Conservation (phyloP, 2,113 vertebrate species). For the Leptocoma aspasia region DNA sequence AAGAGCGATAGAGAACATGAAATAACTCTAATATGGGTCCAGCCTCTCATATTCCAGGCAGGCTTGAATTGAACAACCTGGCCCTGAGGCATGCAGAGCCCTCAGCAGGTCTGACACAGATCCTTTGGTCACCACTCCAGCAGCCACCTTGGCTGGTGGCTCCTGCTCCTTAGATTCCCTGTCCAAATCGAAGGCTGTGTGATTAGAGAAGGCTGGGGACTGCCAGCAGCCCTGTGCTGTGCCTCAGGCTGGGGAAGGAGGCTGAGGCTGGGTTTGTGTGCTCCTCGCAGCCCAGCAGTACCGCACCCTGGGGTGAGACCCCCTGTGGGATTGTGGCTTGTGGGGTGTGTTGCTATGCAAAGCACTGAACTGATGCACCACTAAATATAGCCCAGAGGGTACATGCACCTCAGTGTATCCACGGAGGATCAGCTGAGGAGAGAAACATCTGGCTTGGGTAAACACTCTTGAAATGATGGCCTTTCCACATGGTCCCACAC, state of each 20-base stretch:
- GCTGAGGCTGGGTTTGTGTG: neutral
- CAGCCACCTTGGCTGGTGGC: fast-evolving
- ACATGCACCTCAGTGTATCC: neutral
- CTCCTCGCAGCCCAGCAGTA: neutral
- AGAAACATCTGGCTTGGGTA: neutral
- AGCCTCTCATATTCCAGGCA: neutral
- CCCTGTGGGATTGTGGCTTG: fast-evolving
- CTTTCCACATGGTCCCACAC: neutral
- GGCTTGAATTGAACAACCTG: no score
- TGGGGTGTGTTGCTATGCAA: neutral
- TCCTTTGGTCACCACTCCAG: neutral
- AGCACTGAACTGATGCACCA: neutral
- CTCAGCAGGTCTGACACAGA: neutral
- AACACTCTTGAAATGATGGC: neutral
- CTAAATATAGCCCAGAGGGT: neutral
- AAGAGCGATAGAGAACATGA: neutral
- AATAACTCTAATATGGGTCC: neutral
- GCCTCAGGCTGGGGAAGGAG: neutral
- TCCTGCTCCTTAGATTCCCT: neutral
- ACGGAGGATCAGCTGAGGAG: neutral
- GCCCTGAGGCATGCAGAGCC: neutral
- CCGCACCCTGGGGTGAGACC: neutral
- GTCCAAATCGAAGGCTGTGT: fast-evolving
- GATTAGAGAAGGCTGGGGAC: neutral
- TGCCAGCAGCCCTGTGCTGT: neutral